Percentiles rank a stretch among this genome's conserved stretches.
These are phyloP conservation scores for Chelonus formosanus DNA, from an alignment of 2,888 invertebrate species.

Conservation along the genomic window DNA sequence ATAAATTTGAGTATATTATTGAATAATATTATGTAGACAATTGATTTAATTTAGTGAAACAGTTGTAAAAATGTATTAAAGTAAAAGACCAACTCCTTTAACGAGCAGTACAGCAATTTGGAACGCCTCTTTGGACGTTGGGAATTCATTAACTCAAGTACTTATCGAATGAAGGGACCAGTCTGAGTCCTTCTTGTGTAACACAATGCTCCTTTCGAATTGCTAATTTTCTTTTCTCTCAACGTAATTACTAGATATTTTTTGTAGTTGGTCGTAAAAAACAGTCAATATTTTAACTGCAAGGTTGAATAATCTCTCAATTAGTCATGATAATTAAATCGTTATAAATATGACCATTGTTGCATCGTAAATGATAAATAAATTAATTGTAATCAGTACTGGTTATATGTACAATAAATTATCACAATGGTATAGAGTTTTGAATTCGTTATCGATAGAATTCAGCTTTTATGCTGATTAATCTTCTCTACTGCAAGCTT, in stretches of 20 bases:
- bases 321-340: too few relatives aligned
- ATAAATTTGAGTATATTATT: too few relatives aligned
- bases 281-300: too few relatives aligned
- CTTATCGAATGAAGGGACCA: slow-evolving; percentile 36
- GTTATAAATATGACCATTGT: slow-evolving; percentile 6
- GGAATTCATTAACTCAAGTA: slow-evolving; percentile 41
- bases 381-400: slow-evolving; percentile 1
- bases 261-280: not conserved
- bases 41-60: too few relatives aligned
- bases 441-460: slow-evolving; percentile 28
- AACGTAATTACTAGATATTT: slow-evolving; percentile 5
- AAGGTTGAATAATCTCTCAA: too few relatives aligned
- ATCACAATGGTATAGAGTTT: not conserved
- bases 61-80: not conserved
- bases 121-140: slow-evolving; percentile 20
- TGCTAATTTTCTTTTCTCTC: slow-evolving; percentile 17
- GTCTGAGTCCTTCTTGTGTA: slow-evolving; percentile 19
- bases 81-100: slow-evolving; percentile 1
- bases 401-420: slow-evolving; percentile 14
- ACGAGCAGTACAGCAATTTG: not conserved
- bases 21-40: too few relatives aligned
- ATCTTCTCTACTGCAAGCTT: slow-evolving; percentile 14
- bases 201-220: slow-evolving; percentile 16
- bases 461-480: slow-evolving; percentile 21
- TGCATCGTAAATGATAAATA: slow-evolving; percentile 7